phyloP scores from a whole-genome alignment of 2,888 invertebrate genomes.

The Clanis bilineata region DNA sequence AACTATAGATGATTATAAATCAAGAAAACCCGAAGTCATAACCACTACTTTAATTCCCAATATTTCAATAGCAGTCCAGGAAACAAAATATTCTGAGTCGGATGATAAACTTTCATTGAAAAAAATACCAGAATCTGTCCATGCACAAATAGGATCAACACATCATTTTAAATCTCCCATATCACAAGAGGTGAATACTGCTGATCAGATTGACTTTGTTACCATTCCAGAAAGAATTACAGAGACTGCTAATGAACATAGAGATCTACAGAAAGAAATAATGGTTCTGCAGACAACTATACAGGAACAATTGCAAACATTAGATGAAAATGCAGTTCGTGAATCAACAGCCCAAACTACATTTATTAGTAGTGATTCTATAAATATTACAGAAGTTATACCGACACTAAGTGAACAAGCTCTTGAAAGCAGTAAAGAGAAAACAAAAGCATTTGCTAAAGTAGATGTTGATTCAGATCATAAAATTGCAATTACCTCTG shows the following conservation, averaged over 20 bases:
- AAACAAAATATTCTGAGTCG: conserved; percentile 85
- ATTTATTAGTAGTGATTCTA: conserved; percentile 81
- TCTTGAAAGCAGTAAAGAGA: conserved; percentile 55
- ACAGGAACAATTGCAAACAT: conserved; percentile 77
- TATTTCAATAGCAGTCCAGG: conserved; percentile 82
- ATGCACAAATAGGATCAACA: conserved; percentile 48
- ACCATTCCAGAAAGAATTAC: conserved; percentile 31
- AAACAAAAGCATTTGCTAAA: conserved; percentile 74
- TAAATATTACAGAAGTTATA: conserved; percentile 83
- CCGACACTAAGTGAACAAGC: conserved; percentile 75
- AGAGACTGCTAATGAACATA: conserved; percentile 54
- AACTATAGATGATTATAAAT: conserved; percentile 48
- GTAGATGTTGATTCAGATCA: conserved; percentile 77
- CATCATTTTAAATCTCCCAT: conserved; percentile 69
- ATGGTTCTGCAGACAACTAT: conserved; percentile 60
- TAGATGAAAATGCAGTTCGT: conserved; percentile 79
- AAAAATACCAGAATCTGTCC: conserved; percentile 43
- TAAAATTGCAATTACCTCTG: conserved; percentile 73
- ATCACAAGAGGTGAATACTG: conserved; percentile 69
- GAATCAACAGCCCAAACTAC: conserved; percentile 77
- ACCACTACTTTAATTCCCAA: conserved; percentile 79
- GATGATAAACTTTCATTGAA: conserved; percentile 80
- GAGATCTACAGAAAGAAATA: conserved; percentile 68
- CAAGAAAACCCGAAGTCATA: conserved; percentile 57
- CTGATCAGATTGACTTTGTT: conserved; percentile 61